Evolutionary conservation across 2,888 invertebrate species (phyloP).

Genomic region (Volucella bombylans): DNA sequence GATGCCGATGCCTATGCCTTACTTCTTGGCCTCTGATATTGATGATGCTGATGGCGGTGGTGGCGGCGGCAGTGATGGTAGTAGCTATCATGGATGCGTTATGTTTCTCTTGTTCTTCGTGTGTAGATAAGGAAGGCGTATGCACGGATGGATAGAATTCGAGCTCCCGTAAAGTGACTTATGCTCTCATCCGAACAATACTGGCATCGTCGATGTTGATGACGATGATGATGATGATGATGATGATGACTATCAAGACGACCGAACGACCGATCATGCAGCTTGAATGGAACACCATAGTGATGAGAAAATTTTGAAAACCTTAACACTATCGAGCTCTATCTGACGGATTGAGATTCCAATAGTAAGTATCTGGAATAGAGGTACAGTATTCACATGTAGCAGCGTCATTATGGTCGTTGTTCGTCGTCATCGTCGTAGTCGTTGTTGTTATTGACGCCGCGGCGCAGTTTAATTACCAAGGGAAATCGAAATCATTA

Average conservation of each 20-base stretch:
- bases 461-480: conserved; percentile 67
- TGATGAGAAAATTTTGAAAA: conserved; percentile 63
- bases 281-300: conserved; percentile 5
- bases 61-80: conserved; percentile 4
- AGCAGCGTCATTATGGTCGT: conserved; percentile 20
- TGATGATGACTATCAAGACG: conserved; percentile 6
- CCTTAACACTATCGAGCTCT: conserved; percentile 62
- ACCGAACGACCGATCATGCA: background rate
- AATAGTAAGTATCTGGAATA: conserved; percentile 57
- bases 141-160: conserved; percentile 60
- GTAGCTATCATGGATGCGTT: conserved; percentile 28
- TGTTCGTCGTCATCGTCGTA: background rate
- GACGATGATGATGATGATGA: conserved; percentile 16
- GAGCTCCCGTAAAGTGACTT: conserved; percentile 71
- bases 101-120: conserved; percentile 48
- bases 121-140: conserved; percentile 70
- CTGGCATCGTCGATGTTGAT: conserved; percentile 37
- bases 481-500: conserved; percentile 60
- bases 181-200: conserved; percentile 66
- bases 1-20: conserved; percentile 20
- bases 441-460: conserved; percentile 57
- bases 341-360: conserved; percentile 68
- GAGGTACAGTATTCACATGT: conserved; percentile 16
- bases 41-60: conserved; percentile 54
- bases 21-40: background rate